These are phyloP conservation scores for Thamnophis elegans DNA, from an alignment of 2,797 vertebrate species.

Conservation along the genomic window DNA sequence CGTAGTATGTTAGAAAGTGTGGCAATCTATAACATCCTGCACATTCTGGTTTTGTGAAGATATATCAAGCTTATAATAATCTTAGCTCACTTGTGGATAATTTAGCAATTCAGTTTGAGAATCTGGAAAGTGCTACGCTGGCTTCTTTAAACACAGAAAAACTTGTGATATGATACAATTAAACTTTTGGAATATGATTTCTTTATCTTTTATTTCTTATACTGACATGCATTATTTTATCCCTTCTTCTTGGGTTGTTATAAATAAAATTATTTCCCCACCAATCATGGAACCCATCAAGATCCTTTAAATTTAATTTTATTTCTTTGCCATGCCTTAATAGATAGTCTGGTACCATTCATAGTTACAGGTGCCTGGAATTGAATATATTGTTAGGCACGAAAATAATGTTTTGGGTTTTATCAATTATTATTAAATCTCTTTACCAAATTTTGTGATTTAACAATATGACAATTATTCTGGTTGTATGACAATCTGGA, in stretches of 20 bases:
- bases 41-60: background rate
- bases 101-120: background rate
- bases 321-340: background rate
- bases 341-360: background rate
- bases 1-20: background rate
- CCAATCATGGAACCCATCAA: background rate
- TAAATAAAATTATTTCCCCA: background rate
- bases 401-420: background rate
- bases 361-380: background rate
- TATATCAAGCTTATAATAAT: background rate
- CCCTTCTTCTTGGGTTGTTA: background rate
- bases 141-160: background rate
- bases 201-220: background rate
- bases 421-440: background rate
- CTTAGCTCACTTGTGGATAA: background rate
- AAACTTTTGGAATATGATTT: background rate
- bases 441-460: background rate
- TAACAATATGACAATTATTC: background rate
- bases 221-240: background rate
- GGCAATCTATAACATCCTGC: background rate
- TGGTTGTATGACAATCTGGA: background rate
- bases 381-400: background rate
- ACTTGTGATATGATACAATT: background rate
- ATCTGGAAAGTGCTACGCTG: background rate
- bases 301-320: background rate